Base-by-base conservation (phyloP, 2,113 vertebrate genomes). In the Bujurquina vittata region DNA sequence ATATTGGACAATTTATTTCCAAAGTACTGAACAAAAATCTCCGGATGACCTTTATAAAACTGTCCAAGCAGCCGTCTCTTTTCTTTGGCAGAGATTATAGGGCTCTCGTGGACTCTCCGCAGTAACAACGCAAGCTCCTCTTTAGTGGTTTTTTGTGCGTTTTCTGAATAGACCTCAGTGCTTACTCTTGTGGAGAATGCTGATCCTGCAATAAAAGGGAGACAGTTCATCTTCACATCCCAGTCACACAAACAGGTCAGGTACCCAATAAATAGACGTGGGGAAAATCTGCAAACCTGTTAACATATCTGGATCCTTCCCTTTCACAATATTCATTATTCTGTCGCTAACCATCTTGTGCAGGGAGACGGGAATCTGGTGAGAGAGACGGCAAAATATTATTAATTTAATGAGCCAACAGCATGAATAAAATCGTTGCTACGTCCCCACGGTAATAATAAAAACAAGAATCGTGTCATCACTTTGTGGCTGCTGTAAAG, bases 331-430 rank as follows among this genome's bases (percentile, higher is more conserved):
- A 85, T 95, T 96, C 78, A 91, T 82, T 77, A 99, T 94, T 87
- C 98, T 97, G 74, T 98, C 94, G 87, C 97, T 97, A 86, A 99
- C 98, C 94, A 98, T 97, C 93, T 97, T 98, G 94, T 99, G 97
- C 88, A 99, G 88, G 0, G 95, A 94, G 80, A 95, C 96, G 10
- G 98, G 97, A 90, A 98, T 96, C 98, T 99, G 83, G 26, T 80
- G 80, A 74, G 0, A 81, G 73, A 63, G 17, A 85, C 31, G 55
- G 61, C 4, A 40, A 81, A 40, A 62, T 18, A 54, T 63, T 61
- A 11, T 29, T 14, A 37, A 35, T 17, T 26, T 67, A 9, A 61
- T 7, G 6, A 62, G 46, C 29, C 7, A 72, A 35, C 7, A 54
- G 10, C 8, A 73, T 46, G 1, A 74, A 49, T 40, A 14, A 49